Evolutionary conservation across 2,113 vertebrate species (phyloP).

Genomic region (Tachycineta bicolor): DNA sequence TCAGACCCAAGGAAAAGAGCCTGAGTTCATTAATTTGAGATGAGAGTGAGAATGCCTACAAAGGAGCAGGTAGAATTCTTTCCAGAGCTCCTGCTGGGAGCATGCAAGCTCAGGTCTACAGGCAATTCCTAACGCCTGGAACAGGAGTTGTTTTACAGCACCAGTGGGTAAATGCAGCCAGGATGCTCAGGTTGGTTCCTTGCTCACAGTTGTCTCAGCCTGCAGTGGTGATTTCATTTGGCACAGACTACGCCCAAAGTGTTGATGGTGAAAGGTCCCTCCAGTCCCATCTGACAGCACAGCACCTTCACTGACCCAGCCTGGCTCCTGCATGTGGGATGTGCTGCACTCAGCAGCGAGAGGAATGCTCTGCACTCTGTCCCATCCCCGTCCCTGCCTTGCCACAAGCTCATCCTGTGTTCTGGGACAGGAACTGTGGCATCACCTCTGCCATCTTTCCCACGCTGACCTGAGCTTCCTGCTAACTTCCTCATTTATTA

Average conservation of each 20-base stretch:
- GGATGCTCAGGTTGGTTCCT: not conserved
- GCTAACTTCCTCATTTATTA: not conserved
- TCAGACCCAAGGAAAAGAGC: not conserved
- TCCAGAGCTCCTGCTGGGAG: not conserved
- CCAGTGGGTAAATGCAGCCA: not conserved
- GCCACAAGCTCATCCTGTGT: not conserved
- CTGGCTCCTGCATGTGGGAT: not conserved
- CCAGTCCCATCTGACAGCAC: not conserved
- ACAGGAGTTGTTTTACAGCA: not conserved
- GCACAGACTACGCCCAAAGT: not conserved
- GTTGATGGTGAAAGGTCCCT: not conserved
- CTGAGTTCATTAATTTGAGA: not conserved
- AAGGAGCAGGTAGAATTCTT: not conserved
- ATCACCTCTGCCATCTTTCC: not conserved
- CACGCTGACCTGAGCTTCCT: not conserved
- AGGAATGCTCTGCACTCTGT: not conserved
- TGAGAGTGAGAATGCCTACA: not conserved
- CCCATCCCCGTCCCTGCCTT: not conserved
- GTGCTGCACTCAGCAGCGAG: not conserved
- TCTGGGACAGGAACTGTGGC: fast-evolving
- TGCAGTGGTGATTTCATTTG: not conserved
- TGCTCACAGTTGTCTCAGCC: not conserved
- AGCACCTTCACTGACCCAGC: not conserved
- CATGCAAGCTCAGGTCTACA: not conserved
- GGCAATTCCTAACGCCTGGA: not conserved